Base-by-base conservation (phyloP, 2,797 vertebrate genomes). In the Tapera naevia region DNA sequence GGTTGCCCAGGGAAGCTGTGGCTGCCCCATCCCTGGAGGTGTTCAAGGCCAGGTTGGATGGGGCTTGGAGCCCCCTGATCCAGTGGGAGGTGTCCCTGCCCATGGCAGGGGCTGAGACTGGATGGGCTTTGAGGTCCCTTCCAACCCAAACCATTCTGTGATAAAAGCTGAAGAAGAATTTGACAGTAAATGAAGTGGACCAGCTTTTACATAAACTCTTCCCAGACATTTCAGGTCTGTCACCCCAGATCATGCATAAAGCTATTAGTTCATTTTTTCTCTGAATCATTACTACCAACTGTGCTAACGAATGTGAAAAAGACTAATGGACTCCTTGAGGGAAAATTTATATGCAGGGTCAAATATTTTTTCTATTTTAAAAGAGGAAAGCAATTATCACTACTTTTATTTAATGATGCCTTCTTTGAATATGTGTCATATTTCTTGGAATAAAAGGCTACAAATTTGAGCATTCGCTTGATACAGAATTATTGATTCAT, bases 251-350 rank as follows among this genome's bases (percentile, higher is more conserved):
- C 53, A 60, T 69, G 46, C 88, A 72, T 39, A 61, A 66, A 81
- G 33, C 35, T 81, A 37, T 83, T 91, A 85, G 41, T 75, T 86
- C 88, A 88, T 87, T 86, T 96, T 75, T 84, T 82, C 58, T 86
- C n/a, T 73, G 73, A 81, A 76, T 88, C 69, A 79, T 94, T 96
- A 80, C 93, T 90, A 62, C 91, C 88, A 71, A 76, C 94, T 91
- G 83, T 73, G 75, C 69, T 90, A 92, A 78, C 61, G 33, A 92
- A 90, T 80, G 84, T 58, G 80, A 48, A 97, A 97, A 87, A 94
- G 72, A 89, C 72, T 97, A 96, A 96, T 94, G 89, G 73, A 80
- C 94, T 97, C 86, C 95, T 92, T 94, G 43, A 91, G 69, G 91
- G 89, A 93, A 92, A 88, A 95, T 92, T 93, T 92, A 78, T 91